Evolutionary conservation across 2,113 vertebrate genomes (phyloP), one percentile per base, ranked within the genome.

Genomic region (Lasiurus cinereus): DNA sequence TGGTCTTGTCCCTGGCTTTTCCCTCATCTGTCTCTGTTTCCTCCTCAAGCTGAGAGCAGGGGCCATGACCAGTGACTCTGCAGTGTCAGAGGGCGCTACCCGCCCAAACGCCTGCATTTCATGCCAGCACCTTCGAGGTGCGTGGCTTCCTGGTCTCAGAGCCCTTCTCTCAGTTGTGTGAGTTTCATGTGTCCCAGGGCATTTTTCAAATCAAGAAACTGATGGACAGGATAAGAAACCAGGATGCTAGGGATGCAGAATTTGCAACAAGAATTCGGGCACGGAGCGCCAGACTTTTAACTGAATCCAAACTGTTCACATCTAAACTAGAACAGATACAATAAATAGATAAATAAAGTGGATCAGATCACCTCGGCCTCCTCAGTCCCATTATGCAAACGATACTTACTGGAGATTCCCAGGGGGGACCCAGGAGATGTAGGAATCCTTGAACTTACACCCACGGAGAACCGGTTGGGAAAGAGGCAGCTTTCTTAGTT

Each of bases 131-230:
- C 48, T 27, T 46, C 3, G 4, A 10, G 4, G 15, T 50, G 4
- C 24, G 36, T 73, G 21, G 16, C 18, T 31, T 43, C 29, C 14
- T 22, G 31, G 31, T 48, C 21, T 85, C 31, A 43, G 66, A 90
- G 29, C 2, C 50, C 48, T 90, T 59, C 80, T 85, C 24, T 27
- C 59, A 5, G 13, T 1, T 39, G 15, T 46, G 46, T 8, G 52
- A 39, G 19, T 92, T 77, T 89, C 8, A 22, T 4, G 1, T 89
- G 46, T 27, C 11, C 59, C 24, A 9, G 29, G 46, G 22, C 91
- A 50, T 92, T 93, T 92, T 95, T 33, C 21, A 83, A 83, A 48
- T 93, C 59, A 24, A 76, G 76, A 91, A 39, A 88, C 50, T 72
- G 76, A 59, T 72, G 52, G 36, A 8, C 66, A 72, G 70, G 87